Evolutionary conservation across 1,140 invertebrate species (phyloP).

Genomic region (Teleopsis dalmanni): DNA sequence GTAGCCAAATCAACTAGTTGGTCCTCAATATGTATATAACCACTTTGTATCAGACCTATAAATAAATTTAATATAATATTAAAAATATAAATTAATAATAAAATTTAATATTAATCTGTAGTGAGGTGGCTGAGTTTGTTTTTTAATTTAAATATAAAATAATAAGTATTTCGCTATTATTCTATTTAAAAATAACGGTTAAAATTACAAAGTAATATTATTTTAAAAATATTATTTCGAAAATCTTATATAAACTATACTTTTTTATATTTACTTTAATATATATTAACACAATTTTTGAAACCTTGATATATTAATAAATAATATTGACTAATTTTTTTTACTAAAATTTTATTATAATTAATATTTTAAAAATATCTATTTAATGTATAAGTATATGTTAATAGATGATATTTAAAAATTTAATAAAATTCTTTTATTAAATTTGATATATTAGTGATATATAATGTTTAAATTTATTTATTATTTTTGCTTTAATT

Average conservation of each 20-base stretch:
- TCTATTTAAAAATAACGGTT: not conserved
- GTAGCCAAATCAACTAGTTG: slow-evolving; percentile 17
- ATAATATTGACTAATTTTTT: not conserved
- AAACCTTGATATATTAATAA: not conserved
- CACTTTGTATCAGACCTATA: slow-evolving; percentile 32
- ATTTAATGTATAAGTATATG: not conserved
- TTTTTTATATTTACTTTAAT: no score
- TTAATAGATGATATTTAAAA: not conserved
- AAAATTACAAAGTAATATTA: not conserved
- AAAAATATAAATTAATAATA: not conserved
- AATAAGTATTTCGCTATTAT: not conserved
- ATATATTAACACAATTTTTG: no score
- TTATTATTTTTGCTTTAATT: not conserved
- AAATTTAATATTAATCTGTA: no score
- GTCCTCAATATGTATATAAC: slow-evolving; percentile 26
- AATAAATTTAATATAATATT: not conserved
- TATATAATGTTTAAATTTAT: not conserved
- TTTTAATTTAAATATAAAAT: no score
- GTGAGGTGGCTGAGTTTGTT: no score
- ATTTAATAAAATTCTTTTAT: not conserved
- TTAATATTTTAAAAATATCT: not conserved
- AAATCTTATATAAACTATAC: no score
- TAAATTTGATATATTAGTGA: not conserved
- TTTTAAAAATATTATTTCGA: not conserved
- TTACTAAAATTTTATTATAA: not conserved